Conservation (phyloP, 1,140 invertebrate species). For the Tigriopus japonicus region DNA sequence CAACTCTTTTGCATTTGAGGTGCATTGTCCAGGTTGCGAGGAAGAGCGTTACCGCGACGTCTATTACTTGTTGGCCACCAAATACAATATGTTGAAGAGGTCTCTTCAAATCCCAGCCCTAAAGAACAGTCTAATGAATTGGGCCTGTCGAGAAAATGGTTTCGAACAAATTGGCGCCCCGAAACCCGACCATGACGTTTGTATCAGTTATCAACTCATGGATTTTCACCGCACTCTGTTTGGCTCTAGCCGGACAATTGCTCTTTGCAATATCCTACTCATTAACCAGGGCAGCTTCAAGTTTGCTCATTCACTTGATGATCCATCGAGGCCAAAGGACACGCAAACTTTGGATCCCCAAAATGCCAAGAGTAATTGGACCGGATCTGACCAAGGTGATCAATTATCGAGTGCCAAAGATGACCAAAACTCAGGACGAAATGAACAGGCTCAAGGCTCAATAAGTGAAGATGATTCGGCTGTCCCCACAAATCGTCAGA, state of each 20-base stretch:
- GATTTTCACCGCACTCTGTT: neutral
- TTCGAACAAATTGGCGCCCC: neutral
- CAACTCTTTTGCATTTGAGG: neutral
- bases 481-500: too few relatives aligned
- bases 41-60: neutral
- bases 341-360: too few relatives aligned
- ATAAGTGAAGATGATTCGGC: too few relatives aligned
- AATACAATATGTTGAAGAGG: neutral
- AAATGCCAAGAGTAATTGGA: too few relatives aligned
- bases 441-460: too few relatives aligned
- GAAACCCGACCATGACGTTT: neutral
- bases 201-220: neutral
- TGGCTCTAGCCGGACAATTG: conserved; percentile 4
- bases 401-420: too few relatives aligned
- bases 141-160: neutral
- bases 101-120: neutral
- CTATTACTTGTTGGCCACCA: neutral
- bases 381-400: too few relatives aligned
- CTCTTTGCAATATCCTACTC: conserved; percentile 6
- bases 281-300: neutral
- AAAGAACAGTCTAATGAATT: too few relatives aligned
- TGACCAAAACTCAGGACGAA: too few relatives aligned
- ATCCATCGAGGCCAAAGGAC: too few relatives aligned
- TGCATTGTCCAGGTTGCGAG: neutral
- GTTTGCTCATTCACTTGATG: too few relatives aligned